Conservation (phyloP, 2,113 vertebrate genomes). For the Engystomops pustulosus region DNA sequence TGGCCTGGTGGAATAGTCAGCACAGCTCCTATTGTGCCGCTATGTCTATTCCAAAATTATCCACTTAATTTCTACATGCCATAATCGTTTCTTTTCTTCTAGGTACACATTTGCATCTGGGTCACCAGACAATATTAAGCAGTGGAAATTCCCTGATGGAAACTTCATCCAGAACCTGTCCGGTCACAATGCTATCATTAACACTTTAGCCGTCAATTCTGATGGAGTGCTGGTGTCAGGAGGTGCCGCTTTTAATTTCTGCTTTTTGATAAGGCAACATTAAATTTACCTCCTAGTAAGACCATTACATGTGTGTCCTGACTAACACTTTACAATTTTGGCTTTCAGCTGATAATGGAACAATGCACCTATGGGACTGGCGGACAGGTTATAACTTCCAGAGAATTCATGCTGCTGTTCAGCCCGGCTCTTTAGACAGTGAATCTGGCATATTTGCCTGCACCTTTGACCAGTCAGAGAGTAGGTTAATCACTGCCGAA, state of each 20-base stretch:
- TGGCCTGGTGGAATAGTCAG: constrained; percentile 19
- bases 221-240: constrained; percentile 96
- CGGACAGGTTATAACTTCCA: constrained; percentile 98
- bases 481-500: constrained; percentile 91
- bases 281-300: no score
- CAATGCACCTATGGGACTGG: constrained; percentile 99
- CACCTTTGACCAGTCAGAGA: constrained; percentile 92
- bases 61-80: neutral
- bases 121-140: constrained; percentile 98
- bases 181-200: constrained; percentile 97
- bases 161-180: constrained; percentile 98
- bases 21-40: neutral
- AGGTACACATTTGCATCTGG: constrained; percentile 98
- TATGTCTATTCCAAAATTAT: neutral
- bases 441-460: constrained; percentile 98
- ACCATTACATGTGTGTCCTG: neutral
- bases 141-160: constrained; percentile 98
- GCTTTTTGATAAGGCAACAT: no score
- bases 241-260: constrained; percentile 75
- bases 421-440: constrained; percentile 96
- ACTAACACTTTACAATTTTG: constrained; percentile 55
- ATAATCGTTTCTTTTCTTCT: constrained; percentile 62
- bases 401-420: constrained; percentile 94
- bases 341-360: constrained; percentile 92
- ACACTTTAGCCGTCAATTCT: constrained; percentile 92